Base-by-base conservation (phyloP, 2,888 invertebrate genomes). In the Anthrax anthrax region DNA sequence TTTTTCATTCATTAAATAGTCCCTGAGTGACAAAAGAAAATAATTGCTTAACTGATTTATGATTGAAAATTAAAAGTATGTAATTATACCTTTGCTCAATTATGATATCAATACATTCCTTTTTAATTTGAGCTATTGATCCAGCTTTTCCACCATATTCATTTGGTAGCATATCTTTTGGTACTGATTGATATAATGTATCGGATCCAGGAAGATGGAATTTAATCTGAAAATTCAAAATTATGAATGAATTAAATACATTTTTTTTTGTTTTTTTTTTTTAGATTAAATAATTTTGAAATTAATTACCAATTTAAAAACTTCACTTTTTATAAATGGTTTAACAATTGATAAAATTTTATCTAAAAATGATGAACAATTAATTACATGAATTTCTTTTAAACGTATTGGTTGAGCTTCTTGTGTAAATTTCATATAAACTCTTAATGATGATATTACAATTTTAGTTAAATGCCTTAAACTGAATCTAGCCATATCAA, bases 351-450 rank as follows among this genome's bases (percentile, higher is more conserved):
- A 70, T 56, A 76, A 68, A 17, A 80, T 67, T 57, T 76, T 78
- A 61, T 83, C 81, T 49, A 82, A 67, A 55, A 77, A 74, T 0
- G 78, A 64, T 5, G 81, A 76, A 2, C 76, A 72, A 56, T 83
- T 82, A 18, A 82, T 63, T 5, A 82, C 61, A 58, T 83, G 83
- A 17, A 82, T 74, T 57, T 75, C 73, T 57, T 75, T 78, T 48
- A 82, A 61, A 29, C 76, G 70, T 16, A 81, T 76, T 1, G 82
- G 82, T 62, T 81, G 76, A 1, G 80, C 81, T 57, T 81, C 81
- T 77, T 82, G 82, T 41, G 80, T 77, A 56, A 81, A 81, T 56
- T 78, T 70, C 80, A 82, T 80, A 58, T 81, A 82, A 58, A 80
- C 77, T 43, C 78, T 73, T 18, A 82, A 59, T 36, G 78, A 72